phyloP scores from a whole-genome alignment of 2,888 invertebrate genomes.

The Macropis europaea region DNA sequence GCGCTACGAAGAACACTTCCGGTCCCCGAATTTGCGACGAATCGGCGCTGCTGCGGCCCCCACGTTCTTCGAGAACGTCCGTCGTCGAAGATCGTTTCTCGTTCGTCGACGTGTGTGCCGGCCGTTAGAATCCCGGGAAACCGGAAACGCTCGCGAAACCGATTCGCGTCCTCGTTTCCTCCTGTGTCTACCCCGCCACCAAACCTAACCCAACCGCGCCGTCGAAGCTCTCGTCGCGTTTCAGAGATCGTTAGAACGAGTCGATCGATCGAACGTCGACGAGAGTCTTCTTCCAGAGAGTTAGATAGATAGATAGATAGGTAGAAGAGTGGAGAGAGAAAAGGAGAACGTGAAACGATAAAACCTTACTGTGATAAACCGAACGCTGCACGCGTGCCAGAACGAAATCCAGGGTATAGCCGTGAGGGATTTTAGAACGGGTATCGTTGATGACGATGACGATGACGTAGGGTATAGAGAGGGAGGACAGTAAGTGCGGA shows the following conservation, averaged over 20 bases:
- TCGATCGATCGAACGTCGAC: neutral
- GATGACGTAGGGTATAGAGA: neutral
- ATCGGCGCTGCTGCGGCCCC: slow-evolving; percentile 33
- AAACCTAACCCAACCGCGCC: no score
- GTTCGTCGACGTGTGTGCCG: neutral
- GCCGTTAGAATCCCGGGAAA: neutral
- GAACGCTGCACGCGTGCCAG: slow-evolving; percentile 17
- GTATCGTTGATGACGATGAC: no score
- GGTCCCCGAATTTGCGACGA: slow-evolving; percentile 33
- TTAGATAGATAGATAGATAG: neutral
- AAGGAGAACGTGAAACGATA: slow-evolving; percentile 6
- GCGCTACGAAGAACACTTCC: neutral
- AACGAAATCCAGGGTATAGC: slow-evolving; percentile 35
- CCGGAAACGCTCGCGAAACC: neutral
- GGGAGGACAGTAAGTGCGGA: neutral
- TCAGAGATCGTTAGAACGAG: neutral
- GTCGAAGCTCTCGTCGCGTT: neutral
- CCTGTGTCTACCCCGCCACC: no score
- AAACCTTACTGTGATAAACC: slow-evolving; percentile 54
- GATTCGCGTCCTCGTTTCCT: slow-evolving; percentile 1
- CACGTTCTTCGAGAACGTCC: slow-evolving; percentile 9
- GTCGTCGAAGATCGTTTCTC: slow-evolving; percentile 4
- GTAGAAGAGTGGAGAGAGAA: neutral
- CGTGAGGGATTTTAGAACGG: slow-evolving; percentile 8
- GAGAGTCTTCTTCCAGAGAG: slow-evolving; percentile 5